These are phyloP conservation scores for Capromys pilorides DNA, from an alignment of 2,797 vertebrate genomes.

Conservation along the genomic window DNA sequence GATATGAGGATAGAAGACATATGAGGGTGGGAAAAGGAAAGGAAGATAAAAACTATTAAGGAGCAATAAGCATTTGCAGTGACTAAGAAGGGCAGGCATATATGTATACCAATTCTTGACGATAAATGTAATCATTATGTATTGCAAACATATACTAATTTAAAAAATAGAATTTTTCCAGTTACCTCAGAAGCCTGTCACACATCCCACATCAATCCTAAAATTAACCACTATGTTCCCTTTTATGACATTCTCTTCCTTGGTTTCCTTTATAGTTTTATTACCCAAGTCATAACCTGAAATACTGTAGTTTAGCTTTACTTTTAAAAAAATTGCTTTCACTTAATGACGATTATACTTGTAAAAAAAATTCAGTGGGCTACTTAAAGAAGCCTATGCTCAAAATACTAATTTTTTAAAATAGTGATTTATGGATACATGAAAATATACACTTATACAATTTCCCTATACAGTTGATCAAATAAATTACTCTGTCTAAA, in stretches of 20 bases:
- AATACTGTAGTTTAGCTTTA: constrained; percentile 5
- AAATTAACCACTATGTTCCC: constrained; percentile 23
- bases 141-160: background rate
- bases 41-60: background rate
- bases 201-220: background rate
- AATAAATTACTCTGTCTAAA: constrained; percentile 44
- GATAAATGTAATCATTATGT: background rate
- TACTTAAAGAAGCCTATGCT: constrained; percentile 36
- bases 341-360: constrained; percentile 17
- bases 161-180: constrained; percentile 22
- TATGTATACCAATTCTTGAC: background rate
- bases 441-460: background rate
- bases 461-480: background rate
- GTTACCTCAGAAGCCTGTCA: background rate
- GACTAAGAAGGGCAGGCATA: background rate
- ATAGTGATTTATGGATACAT: background rate
- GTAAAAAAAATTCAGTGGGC: constrained; percentile 33
- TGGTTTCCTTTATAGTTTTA: constrained; percentile 45
- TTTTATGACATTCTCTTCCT: constrained; percentile 1
- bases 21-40: background rate
- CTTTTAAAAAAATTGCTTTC: constrained; percentile 42
- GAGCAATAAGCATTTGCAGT: background rate
- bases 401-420: constrained; percentile 7
- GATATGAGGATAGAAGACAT: background rate
- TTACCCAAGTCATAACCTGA: constrained; percentile 5